A percentile compares a stretch with the other conserved stretches of the same genome.
Conservation (phyloP, 1,140 invertebrate species). For the Pogonomyrmex californicus region DNA sequence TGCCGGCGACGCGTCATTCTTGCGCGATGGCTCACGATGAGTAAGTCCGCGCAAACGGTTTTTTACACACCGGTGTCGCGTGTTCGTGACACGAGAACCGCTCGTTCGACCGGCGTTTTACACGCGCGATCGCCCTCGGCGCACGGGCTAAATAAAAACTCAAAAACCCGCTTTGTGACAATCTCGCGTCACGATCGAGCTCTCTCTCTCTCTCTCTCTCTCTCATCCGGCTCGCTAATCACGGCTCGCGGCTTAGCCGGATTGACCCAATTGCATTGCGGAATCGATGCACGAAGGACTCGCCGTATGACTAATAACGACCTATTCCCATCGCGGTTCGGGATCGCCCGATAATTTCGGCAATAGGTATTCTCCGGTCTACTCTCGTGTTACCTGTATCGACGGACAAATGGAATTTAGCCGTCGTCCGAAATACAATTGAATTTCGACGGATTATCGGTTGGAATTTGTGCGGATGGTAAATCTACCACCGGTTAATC, state of each 20-base stretch:
- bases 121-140: constrained; percentile 25
- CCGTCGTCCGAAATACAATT: background rate
- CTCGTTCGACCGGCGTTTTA: constrained; percentile 22
- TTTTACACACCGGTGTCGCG: constrained; percentile 22
- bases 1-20: constrained; percentile 29
- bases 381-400: background rate
- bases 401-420: background rate
- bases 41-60: constrained; percentile 34
- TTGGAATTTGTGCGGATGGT: background rate
- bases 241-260: background rate
- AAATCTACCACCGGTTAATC: background rate
- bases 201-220: too few relatives aligned
- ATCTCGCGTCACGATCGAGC: constrained; percentile 41
- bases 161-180: constrained; percentile 46
- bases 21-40: constrained; percentile 45
- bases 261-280: constrained; percentile 29
- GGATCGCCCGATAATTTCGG: background rate
- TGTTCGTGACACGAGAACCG: constrained; percentile 30
- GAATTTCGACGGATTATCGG: background rate
- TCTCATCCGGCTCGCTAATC: constrained; percentile 27
- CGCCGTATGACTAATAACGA: background rate
- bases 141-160: constrained; percentile 41
- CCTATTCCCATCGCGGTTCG: background rate
- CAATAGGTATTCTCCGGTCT: background rate
- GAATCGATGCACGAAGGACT: constrained; percentile 46